Base-by-base conservation (phyloP, 1,140 invertebrate genomes). In the Diorhabda carinulata region DNA sequence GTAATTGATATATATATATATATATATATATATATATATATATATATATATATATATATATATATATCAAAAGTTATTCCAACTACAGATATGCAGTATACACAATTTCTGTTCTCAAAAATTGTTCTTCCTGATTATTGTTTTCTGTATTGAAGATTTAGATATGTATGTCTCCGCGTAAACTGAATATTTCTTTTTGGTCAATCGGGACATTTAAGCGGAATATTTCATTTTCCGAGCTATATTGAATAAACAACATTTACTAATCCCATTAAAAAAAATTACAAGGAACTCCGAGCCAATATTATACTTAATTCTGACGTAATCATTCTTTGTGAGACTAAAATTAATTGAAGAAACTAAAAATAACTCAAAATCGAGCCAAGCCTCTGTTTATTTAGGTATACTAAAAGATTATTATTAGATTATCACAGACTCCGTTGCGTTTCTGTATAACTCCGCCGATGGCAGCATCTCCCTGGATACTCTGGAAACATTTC, bases 351-450 rank as follows among this genome's bases (percentile, higher is more conserved):
- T 66, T 57, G 60, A 42, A 41, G 6, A 41, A 8, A 42, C 65
- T 66, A 59, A 60, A 60, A 66, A 60, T 66, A 66, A 42, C 9
- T 43, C 41, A 2, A 5, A 9, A 25, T 60, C 44, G 57, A 56
- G 41, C 25, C 65, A 66, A 66, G 65, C 65, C 65, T 66, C 65
- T 66, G 65, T 66, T 59, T 66, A 66, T 66, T 66, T 66, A 66
- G 65, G 57, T 66, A 41, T 56, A 66, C 56, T 45, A 44, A 45
- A 9, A 41, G 25, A 10, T 44, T 60, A 66, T 56, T 43, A 43
- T 66, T 58, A 59, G 57, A 43, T 41, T 41, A 41, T 61, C 42
- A 3, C 59, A 4, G 59, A 61, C 8, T 52, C 4, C 8, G n/a
- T 61, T 9, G 43, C 47, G 47, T 60, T 64, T 63, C 66, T 8